phyloP scores from a whole-genome alignment of 2,888 invertebrate species.

The Onthophagus sagittarius region DNA sequence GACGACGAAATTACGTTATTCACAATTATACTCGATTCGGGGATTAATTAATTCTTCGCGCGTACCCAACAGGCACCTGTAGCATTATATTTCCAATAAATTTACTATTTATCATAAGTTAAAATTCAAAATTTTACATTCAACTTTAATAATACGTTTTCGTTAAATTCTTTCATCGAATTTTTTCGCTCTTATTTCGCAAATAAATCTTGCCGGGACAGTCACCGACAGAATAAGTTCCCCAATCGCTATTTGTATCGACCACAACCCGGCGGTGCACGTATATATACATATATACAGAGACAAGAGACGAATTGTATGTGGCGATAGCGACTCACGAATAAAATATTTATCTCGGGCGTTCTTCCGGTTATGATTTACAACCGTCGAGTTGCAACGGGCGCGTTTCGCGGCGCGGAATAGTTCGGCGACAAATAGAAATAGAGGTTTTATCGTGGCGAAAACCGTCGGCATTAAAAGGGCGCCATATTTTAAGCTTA shows the following conservation, averaged over 20 bases:
- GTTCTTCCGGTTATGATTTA: conserved; percentile 9
- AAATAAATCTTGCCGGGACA: background rate
- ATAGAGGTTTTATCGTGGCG: conserved; percentile 12
- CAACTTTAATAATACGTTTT: background rate
- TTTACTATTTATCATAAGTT: too few relatives aligned
- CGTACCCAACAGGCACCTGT: too few relatives aligned
- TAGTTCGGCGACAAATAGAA: conserved; percentile 11
- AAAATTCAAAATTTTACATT: too few relatives aligned
- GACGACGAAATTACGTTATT: too few relatives aligned
- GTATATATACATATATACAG: background rate
- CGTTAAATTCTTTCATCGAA: background rate
- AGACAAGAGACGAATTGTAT: conserved; percentile 7
- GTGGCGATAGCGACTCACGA: background rate
- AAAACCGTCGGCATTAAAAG: conserved; percentile 8
- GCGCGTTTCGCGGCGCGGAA: background rate
- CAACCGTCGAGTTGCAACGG: background rate
- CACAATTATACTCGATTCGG: too few relatives aligned
- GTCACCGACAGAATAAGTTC: background rate
- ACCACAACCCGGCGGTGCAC: background rate
- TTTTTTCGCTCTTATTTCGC: background rate
- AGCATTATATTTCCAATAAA: too few relatives aligned
- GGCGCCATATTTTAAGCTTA: conserved; percentile 11
- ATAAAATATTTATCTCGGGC: conserved; percentile 10
- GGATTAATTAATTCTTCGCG: too few relatives aligned
- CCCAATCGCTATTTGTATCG: background rate